Conservation (phyloP, 2,797 vertebrate genomes). For the Acanthornis magna region DNA sequence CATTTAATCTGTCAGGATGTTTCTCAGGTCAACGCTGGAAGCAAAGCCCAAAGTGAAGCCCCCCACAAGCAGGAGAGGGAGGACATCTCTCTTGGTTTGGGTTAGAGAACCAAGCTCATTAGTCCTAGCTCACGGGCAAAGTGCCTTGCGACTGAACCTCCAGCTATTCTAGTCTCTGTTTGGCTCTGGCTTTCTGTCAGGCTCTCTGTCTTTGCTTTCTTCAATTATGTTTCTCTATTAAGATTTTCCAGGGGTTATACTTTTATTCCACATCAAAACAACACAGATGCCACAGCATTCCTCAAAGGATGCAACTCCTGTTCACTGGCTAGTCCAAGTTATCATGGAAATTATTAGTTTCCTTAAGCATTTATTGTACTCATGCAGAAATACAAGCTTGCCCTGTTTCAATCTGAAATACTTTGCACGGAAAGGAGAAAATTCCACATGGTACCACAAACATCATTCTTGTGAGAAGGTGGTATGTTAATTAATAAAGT, state of each 20-base stretch:
- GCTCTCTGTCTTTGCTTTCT: neutral
- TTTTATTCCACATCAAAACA: conserved; percentile 32
- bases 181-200: neutral
- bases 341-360: conserved; percentile 55
- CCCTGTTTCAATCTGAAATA: neutral
- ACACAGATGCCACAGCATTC: neutral
- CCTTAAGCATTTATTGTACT: conserved; percentile 26
- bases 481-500: conserved; percentile 61
- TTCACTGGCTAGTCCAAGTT: neutral
- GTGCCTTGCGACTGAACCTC: neutral
- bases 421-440: neutral
- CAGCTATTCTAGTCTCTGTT: neutral
- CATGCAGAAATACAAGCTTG: conserved; percentile 40
- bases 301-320: neutral
- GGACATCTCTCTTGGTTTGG: neutral
- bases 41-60: neutral
- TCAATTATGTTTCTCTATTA: conserved; percentile 4
- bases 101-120: neutral
- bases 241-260: conserved; percentile 16
- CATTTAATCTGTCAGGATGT: neutral
- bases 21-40: neutral
- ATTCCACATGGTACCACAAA: conserved; percentile 2
- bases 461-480: conserved; percentile 3
- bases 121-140: neutral
- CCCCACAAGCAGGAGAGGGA: neutral